phyloP scores from a whole-genome alignment of 2,888 invertebrate genomes.

The Tanytarsus gracilentus region DNA sequence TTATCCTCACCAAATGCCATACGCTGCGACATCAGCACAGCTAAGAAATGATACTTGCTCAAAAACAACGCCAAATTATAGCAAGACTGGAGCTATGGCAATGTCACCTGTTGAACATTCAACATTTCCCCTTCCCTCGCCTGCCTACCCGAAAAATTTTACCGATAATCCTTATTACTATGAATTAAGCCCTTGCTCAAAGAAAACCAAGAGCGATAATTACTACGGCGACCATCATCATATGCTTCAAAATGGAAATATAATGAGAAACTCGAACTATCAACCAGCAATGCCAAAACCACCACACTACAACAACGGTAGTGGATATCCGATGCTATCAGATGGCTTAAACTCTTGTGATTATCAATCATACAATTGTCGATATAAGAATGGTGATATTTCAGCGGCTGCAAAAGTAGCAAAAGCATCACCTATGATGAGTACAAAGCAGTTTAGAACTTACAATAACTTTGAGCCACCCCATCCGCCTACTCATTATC shows the following conservation, averaged over 20 bases:
- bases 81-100: conserved; percentile 8
- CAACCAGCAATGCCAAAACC: neutral
- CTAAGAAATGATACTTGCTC: conserved; percentile 7
- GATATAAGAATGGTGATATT: neutral
- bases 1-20: neutral
- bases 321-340: neutral
- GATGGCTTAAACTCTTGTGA: conserved; percentile 9
- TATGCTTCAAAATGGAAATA: conserved; percentile 2
- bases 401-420: neutral
- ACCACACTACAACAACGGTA: neutral
- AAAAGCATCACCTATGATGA: conserved; percentile 10
- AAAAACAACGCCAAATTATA: conserved; percentile 10
- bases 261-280: conserved; percentile 2
- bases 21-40: neutral
- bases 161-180: conserved; percentile 8
- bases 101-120: conserved; percentile 22
- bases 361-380: conserved; percentile 12
- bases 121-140: neutral
- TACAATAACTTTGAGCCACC: conserved; percentile 10
- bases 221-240: conserved; percentile 10
- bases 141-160: neutral
- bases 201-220: conserved; percentile 10
- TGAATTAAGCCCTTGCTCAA: neutral
- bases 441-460: conserved; percentile 15
- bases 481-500: neutral